Evolutionary conservation across 2,888 invertebrate species (phyloP), one percentile per base, ranked within the genome.

Genomic region (Plebejus anna): DNA sequence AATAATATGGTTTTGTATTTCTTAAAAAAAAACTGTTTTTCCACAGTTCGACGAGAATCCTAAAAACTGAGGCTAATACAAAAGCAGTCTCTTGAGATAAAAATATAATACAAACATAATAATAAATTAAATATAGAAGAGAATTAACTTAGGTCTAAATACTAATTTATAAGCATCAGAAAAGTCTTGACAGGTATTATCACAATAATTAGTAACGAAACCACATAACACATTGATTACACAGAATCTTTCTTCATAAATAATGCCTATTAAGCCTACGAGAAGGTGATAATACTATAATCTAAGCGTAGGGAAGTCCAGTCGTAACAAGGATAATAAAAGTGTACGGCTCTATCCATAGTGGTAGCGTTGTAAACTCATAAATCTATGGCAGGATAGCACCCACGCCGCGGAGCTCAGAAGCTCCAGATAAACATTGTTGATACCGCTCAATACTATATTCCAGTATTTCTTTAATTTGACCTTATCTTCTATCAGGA

Each of bases 341-440:
- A 83, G 81, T 83, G 80, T 79, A 85, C 85, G 86, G 85, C 81
- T 84, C 82, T 82, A 78, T 77, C 78, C 83, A 82, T 83, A 87
- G 84, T 86, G 85, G 84, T 81, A 79, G 80, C 81, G 80, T 78
- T 85, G 84, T 90, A 90, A 70, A 75, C 78, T 77, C 77, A 78
- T 81, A 81, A 81, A 81, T 81, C 81, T 79, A 89, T 89, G 83
- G 82, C 78, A 75, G 82, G 88, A 86, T 87, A 87, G 86, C 89
- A 86, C 89, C 91, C 88, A 92, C 91, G 88, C 88, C 84, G 89
- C 88, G 88, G 87, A 88, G 86, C 87, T 87, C 90, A 89, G 91
- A 84, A 89, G 92, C 92, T 84, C 84, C 84, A 84, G 89, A 89
- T 88, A 87, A 85, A 85, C 84, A 83, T 81, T 80, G 78, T 83